Evolutionary conservation across 2,797 vertebrate genomes (phyloP).

Genomic region (Notoglanidium macrostoma): DNA sequence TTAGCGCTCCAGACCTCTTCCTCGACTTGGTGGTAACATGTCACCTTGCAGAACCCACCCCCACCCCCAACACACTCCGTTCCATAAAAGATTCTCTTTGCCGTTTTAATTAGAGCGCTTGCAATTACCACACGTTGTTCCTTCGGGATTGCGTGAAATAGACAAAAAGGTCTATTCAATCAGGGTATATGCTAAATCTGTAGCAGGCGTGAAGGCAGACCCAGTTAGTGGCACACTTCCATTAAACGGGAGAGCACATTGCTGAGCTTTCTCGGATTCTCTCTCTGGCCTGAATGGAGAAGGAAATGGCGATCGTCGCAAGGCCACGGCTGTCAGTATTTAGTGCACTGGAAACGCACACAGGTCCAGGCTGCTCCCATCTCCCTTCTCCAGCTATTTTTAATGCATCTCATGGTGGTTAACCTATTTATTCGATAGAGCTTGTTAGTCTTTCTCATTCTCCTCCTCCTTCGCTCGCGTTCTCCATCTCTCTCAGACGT

Average conservation of each 20-base stretch:
- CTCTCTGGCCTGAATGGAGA: slow-evolving; percentile 32
- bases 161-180: slow-evolving; percentile 62
- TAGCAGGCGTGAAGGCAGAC: slow-evolving; percentile 56
- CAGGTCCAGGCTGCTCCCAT: slow-evolving; percentile 44
- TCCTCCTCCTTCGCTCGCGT: not conserved
- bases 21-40: slow-evolving; percentile 28
- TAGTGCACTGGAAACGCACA: slow-evolving; percentile 23
- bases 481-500: slow-evolving; percentile 78
- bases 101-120: slow-evolving; percentile 75
- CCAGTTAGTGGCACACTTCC: slow-evolving; percentile 56
- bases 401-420: slow-evolving; percentile 50
- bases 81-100: slow-evolving; percentile 52
- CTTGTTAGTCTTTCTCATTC: slow-evolving; percentile 25
- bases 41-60: slow-evolving; percentile 32
- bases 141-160: slow-evolving; percentile 72
- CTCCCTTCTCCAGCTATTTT: slow-evolving; percentile 51
- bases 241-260: slow-evolving; percentile 29
- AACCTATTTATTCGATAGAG: slow-evolving; percentile 49
- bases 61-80: not conserved
- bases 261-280: slow-evolving; percentile 28
- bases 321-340: slow-evolving; percentile 32
- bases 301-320: slow-evolving; percentile 19
- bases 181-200: slow-evolving; percentile 58
- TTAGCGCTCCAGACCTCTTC: slow-evolving; percentile 6
- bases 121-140: slow-evolving; percentile 72